Evolutionary conservation across 2,888 invertebrate species (phyloP).

Genomic region (Cheilosia urbana): DNA sequence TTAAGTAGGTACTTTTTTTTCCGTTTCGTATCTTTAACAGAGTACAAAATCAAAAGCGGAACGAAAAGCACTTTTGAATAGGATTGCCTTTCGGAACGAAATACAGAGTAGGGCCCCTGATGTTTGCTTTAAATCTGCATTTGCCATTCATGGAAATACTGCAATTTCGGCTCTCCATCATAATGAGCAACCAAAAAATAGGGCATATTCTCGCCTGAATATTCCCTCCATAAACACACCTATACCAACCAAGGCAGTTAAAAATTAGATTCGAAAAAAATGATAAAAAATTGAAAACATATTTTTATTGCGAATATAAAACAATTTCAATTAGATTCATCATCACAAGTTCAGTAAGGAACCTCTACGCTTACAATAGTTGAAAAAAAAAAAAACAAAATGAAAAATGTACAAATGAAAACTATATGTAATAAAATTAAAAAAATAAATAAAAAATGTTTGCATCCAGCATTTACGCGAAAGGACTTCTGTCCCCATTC

Average conservation of each 20-base stretch:
- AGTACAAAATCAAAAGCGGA: too few species aligned
- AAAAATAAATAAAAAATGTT: conserved; percentile 7
- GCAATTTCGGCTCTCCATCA: too few species aligned
- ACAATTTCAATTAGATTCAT: conserved; percentile 34
- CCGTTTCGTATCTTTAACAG: too few species aligned
- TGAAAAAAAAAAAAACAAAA: conserved; percentile 35
- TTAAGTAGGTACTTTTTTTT: too few species aligned
- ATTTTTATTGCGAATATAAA: conserved; percentile 36
- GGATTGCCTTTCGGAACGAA: too few species aligned
- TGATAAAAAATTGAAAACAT: conserved; percentile 11
- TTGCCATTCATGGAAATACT: too few species aligned
- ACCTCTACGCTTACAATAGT: neutral
- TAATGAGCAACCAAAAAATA: too few species aligned
- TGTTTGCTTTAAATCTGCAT: too few species aligned
- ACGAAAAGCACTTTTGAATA: too few species aligned
- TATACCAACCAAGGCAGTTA: neutral
- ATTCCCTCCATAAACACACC: neutral
- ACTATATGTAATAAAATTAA: neutral
- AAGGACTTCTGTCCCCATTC: neutral
- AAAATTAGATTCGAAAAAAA: neutral
- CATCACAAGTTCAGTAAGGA: conserved; percentile 22
- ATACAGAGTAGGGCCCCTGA: too few species aligned
- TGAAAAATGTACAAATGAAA: conserved; percentile 13
- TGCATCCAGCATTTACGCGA: neutral
- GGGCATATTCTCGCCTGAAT: neutral